A percentile compares a stretch with the other conserved stretches of the same genome.
phyloP scores from a whole-genome alignment of 2,113 vertebrate species.

The Clarias batrachus region DNA sequence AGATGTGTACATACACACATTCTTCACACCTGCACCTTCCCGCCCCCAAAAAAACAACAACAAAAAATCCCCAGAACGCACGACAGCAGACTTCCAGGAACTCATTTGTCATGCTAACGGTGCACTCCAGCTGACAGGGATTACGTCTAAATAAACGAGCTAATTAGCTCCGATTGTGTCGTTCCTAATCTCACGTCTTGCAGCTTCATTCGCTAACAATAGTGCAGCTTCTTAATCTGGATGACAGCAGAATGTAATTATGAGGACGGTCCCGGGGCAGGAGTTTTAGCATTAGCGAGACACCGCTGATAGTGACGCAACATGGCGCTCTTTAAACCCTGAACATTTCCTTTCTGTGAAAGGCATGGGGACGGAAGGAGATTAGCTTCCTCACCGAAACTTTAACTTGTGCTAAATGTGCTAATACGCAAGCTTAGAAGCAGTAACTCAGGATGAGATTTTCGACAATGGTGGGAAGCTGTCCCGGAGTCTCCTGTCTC shows the following conservation, averaged over 20 bases:
- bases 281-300: constrained; percentile 24
- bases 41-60: not conserved
- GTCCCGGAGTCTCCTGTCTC: not conserved
- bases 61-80: constrained; percentile 31
- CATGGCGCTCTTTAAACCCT: constrained; percentile 11
- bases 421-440: not conserved
- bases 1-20: not conserved
- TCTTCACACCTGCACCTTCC: not conserved
- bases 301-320: constrained; percentile 10
- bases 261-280: constrained; percentile 16
- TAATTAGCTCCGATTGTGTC: constrained; percentile 62
- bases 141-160: constrained; percentile 54
- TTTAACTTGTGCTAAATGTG: constrained; percentile 44
- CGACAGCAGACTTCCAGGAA: constrained; percentile 35
- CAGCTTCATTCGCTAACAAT: constrained; percentile 52
- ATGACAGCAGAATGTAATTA: constrained; percentile 54
- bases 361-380: not conserved
- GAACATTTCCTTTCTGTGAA: constrained; percentile 31
- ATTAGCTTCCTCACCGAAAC: constrained; percentile 41
- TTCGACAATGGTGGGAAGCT: not conserved
- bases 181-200: constrained; percentile 53
- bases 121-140: constrained; percentile 33
- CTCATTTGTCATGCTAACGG: constrained; percentile 48
- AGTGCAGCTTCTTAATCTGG: constrained; percentile 50
- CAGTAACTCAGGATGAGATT: too few species aligned